Evolutionary conservation across 2,888 invertebrate species (phyloP), one percentile per base, ranked within the genome.

Genomic region (Tetrapedia diversipes): DNA sequence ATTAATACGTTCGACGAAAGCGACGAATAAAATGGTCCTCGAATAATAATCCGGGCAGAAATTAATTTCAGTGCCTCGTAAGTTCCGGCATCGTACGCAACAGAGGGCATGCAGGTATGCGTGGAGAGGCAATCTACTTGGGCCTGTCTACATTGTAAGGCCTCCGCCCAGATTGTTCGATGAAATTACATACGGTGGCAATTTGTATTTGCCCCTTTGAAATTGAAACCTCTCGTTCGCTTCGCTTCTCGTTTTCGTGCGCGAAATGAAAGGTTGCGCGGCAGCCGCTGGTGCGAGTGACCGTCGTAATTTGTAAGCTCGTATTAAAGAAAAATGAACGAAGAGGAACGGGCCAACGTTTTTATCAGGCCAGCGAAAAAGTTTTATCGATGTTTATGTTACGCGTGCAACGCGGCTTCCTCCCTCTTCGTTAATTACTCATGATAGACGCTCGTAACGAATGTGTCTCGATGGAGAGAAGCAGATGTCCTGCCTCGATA

Each of bases 191-290:
- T 37, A 11, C 54, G n/a, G 16, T 1, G n/a, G 45, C 14, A 47
- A 70, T 45, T 64, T 49, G 27, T 54, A 37, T 41, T 64, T 64
- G 47, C 47, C 54, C 14, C 11, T 56, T 47, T 54, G n/a, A 45
- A 63, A 39, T 64, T 24, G 65, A 63, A 34, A 45, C 16, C 2
- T 2, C 37, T 7, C n/a, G 8, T 8, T 19, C 4, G 8, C 16
- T 19, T 32, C 53, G 41, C 14, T 32, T 27, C 34, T 24, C 32
- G 51, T 60, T 41, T 22, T 27, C 10, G 10, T 32, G 60, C 32
- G 10, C 22, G 59, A 49, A 43, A 51, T 41, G 34, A 68, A 43
- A 41, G 34, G 51, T 61, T 53, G 16, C 43, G 2, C 22, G 54
- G 14, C 16, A 51, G 43, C 41, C 32, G n/a, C n/a, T n/a, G 32